Evolutionary conservation across 2,113 vertebrate species (phyloP).

Genomic region (Erythrolamprus reginae): DNA sequence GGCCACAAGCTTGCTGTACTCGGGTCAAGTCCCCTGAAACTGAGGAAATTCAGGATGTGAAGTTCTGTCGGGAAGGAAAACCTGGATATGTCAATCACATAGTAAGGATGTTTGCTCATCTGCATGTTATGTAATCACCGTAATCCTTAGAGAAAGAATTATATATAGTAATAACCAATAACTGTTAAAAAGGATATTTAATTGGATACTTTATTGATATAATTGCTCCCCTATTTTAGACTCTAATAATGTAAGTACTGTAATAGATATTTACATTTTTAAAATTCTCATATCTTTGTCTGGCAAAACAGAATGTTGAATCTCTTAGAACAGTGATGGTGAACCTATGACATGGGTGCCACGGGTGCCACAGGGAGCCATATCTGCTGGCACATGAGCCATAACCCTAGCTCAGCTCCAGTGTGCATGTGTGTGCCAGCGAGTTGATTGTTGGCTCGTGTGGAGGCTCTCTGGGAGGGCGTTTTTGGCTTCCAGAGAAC

Average conservation of each 20-base stretch:
- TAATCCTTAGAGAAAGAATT: not conserved
- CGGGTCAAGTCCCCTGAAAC: slow-evolving; percentile 14
- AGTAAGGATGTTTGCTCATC: not conserved
- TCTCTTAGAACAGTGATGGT: not conserved
- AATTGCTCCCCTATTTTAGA: not conserved
- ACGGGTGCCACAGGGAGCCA: too few species aligned
- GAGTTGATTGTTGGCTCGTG: too few species aligned
- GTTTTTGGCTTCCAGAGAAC: too few species aligned
- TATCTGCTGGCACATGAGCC: too few species aligned
- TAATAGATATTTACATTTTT: not conserved
- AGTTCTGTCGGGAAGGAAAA: not conserved
- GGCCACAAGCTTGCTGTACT: slow-evolving; percentile 48
- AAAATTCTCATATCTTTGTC: not conserved
- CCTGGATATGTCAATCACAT: not conserved
- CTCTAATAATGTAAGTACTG: not conserved
- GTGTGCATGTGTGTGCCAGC: too few species aligned
- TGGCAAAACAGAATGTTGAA: not conserved
- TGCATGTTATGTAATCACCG: not conserved
- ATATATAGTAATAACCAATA: not conserved
- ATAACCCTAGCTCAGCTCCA: too few species aligned
- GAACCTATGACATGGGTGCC: too few species aligned
- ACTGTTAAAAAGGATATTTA: not conserved
- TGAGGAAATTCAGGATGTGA: slow-evolving; percentile 38
- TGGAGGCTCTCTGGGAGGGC: too few species aligned
- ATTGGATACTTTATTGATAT: not conserved